These are phyloP conservation scores for Drosophila melanocephala DNA, from an alignment of 2,888 invertebrate genomes.

Conservation along the genomic window DNA sequence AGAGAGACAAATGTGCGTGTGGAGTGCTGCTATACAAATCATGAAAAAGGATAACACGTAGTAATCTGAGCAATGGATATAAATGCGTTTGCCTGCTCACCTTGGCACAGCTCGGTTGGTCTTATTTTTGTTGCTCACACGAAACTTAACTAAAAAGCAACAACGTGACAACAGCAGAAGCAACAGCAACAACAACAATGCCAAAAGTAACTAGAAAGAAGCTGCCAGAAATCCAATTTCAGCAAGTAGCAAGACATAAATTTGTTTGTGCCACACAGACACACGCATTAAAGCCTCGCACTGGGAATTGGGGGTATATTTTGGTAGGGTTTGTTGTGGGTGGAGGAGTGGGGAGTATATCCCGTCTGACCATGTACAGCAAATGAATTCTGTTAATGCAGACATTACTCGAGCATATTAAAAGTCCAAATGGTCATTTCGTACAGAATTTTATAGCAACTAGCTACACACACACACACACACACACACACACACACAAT, in stretches of 20 bases:
- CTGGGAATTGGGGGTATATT: constrained; percentile 42
- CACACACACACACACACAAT: constrained; percentile 32
- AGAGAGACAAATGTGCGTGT: constrained; percentile 61
- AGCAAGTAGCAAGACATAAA: constrained; percentile 79
- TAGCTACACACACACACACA: constrained; percentile 47
- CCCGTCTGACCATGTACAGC: constrained; percentile 57
- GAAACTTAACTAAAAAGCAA: constrained; percentile 48
- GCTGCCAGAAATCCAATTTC: constrained; percentile 78
- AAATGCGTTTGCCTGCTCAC: constrained; percentile 58
- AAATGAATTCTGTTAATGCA: constrained; percentile 84
- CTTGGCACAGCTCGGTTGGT: constrained; percentile 13
- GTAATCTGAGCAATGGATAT: constrained; percentile 71
- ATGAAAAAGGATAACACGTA: constrained; percentile 79
- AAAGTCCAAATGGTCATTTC: constrained; percentile 82
- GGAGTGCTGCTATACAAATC: constrained; percentile 62
- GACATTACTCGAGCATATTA: constrained; percentile 83
- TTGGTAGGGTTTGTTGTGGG: not conserved
- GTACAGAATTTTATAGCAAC: constrained; percentile 79
- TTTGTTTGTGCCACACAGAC: constrained; percentile 74
- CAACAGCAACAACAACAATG: constrained; percentile 34
- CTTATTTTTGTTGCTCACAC: constrained; percentile 15
- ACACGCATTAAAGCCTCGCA: constrained; percentile 38
- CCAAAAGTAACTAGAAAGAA: constrained; percentile 46
- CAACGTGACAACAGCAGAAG: constrained; percentile 56
- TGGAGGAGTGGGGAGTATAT: constrained; percentile 5